These are phyloP conservation scores for Metopolophium dirhodum DNA, from an alignment of 1,140 invertebrate species.

Conservation along the genomic window DNA sequence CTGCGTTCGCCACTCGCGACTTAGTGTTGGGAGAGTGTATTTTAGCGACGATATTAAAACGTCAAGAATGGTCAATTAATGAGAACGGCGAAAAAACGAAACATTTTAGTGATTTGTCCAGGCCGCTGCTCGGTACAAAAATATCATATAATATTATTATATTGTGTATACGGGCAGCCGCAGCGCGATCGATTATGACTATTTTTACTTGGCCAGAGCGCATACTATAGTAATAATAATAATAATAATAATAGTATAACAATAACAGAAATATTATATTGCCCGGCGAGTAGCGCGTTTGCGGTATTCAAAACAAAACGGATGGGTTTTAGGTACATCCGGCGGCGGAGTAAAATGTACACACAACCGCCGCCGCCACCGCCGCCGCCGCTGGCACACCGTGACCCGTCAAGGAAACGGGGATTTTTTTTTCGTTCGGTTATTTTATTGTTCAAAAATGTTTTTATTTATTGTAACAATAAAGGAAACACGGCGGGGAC, in stretches of 20 bases:
- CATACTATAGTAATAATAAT: not conserved
- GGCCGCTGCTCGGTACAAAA: not conserved
- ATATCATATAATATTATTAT: not conserved
- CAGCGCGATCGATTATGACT: not conserved
- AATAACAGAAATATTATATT: conserved; percentile 32
- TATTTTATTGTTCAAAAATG: conserved; percentile 5
- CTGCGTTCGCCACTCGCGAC: too few species aligned
- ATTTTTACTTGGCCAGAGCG: not conserved
- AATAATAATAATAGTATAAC: not conserved
- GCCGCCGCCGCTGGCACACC: not conserved
- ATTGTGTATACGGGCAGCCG: too few species aligned
- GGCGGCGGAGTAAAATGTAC: not conserved
- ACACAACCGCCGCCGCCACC: not conserved
- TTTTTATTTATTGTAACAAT: conserved; percentile 53
- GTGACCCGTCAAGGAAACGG: conserved; percentile 28
- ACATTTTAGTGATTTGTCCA: too few species aligned
- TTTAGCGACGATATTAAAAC: too few species aligned
- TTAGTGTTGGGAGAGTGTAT: too few species aligned
- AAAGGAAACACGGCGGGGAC: conserved; percentile 45
- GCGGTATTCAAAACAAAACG: conserved; percentile 8
- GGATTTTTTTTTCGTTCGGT: not conserved
- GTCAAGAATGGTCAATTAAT: not conserved
- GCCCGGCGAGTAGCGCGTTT: not conserved
- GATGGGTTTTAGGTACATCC: conserved; percentile 43
- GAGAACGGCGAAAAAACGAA: not conserved